Evolutionary conservation across 2,888 invertebrate species (phyloP).

Genomic region (Stenchaetothrips biformis): DNA sequence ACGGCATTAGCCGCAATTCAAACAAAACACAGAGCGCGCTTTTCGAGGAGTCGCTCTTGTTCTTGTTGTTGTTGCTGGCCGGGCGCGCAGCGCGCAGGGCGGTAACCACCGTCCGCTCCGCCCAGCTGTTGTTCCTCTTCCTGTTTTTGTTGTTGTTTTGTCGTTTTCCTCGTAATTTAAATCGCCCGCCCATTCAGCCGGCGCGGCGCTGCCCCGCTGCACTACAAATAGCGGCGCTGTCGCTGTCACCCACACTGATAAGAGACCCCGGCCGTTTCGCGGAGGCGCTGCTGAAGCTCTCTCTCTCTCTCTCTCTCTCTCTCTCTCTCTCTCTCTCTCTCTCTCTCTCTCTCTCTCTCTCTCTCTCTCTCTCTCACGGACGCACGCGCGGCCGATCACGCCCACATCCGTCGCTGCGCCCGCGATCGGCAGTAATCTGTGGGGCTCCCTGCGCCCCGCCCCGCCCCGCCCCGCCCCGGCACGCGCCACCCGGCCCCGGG

Average conservation of each 20-base stretch:
- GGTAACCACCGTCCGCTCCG: background rate
- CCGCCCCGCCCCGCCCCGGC: constrained; percentile 1
- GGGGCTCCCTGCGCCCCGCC: background rate
- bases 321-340: too few relatives aligned
- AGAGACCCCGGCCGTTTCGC: background rate
- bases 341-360: too few relatives aligned
- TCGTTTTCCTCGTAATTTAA: constrained; percentile 3
- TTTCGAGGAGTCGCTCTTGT: too few relatives aligned
- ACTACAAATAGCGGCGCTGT: background rate
- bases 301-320: background rate
- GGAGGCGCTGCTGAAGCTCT: background rate
- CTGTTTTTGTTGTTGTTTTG: constrained; percentile 6
- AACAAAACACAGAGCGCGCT: background rate
- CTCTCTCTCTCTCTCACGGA: too few relatives aligned
- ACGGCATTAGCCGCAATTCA: background rate
- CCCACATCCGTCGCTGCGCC: too few relatives aligned
- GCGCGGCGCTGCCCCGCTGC: background rate
- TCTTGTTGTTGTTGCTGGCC: background rate
- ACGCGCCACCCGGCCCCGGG: background rate
- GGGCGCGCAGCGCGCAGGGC: background rate
- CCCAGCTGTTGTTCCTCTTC: constrained; percentile 18
- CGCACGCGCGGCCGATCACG: too few relatives aligned
- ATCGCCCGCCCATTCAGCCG: constrained; percentile 8
- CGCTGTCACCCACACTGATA: background rate
- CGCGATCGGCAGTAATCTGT: background rate